These are phyloP conservation scores for Palythoa caribaeorum DNA, from an alignment of 92 coral and sea anemone species.

Conservation along the genomic window DNA sequence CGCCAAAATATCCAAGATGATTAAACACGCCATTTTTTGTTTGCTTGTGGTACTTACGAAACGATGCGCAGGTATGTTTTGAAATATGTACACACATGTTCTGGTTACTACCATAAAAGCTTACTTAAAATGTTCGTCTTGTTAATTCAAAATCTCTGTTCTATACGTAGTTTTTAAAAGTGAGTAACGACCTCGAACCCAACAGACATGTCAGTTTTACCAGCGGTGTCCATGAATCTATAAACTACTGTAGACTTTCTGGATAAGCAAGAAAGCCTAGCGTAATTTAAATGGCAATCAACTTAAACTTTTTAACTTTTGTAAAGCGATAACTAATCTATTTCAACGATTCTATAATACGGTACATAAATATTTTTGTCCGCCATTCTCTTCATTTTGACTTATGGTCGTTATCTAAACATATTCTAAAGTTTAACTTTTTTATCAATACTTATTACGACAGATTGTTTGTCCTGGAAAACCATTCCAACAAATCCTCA, in stretches of 20 bases:
- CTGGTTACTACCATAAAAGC: neutral
- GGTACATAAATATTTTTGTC: too few relatives aligned
- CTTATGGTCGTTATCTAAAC: neutral
- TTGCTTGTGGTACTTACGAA: neutral
- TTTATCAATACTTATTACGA: neutral
- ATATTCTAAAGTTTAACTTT: neutral
- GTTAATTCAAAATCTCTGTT: neutral
- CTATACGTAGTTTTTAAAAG: neutral
- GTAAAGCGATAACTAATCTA: neutral
- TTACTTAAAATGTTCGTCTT: neutral
- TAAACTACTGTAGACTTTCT: neutral
- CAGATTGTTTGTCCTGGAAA: constrained; percentile 67
- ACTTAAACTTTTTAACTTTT: neutral
- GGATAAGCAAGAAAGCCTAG: neutral
- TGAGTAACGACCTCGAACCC: neutral
- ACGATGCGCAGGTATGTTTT: neutral
- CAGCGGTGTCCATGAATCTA: neutral
- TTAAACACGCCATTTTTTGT: neutral
- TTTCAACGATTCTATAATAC: neutral
- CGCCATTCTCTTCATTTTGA: too few relatives aligned
- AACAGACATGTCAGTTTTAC: neutral
- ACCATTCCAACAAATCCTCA: constrained; percentile 49
- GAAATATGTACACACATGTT: neutral
- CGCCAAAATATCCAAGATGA: neutral
- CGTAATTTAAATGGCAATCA: neutral